Evolutionary conservation across 23 tunicate species (phyloP).

Genomic region (Ciona savignyi): DNA sequence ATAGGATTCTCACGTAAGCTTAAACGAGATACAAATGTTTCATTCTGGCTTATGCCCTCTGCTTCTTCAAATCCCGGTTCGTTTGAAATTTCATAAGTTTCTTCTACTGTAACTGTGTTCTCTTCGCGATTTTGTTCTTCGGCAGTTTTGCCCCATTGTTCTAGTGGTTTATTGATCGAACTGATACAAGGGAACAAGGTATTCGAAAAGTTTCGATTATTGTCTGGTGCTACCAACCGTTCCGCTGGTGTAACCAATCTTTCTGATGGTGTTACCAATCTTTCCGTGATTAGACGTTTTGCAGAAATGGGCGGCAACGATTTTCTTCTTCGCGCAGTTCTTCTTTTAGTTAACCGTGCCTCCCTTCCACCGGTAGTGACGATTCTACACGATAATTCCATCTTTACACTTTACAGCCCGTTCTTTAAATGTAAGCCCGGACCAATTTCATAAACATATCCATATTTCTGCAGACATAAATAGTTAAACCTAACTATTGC

Average conservation of each 20-base stretch:
- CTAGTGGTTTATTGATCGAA: background rate
- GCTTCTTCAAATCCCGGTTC: constrained; percentile 69
- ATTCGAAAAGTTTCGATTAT: background rate
- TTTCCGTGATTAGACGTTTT: background rate
- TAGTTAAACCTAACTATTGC: too few relatives aligned
- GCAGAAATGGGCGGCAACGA: background rate
- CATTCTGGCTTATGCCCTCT: constrained; percentile 37
- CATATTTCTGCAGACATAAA: too few relatives aligned
- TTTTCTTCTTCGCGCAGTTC: background rate
- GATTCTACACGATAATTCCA: background rate
- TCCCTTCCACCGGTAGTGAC: background rate
- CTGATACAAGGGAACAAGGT: background rate
- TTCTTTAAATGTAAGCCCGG: too few relatives aligned
- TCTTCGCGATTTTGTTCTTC: background rate
- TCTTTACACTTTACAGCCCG: too few relatives aligned
- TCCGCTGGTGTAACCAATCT: too few relatives aligned
- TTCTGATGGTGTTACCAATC: background rate
- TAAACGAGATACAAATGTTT: background rate
- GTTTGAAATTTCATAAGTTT: background rate
- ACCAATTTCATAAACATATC: too few relatives aligned
- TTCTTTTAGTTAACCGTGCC: background rate
- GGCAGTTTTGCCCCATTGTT: background rate
- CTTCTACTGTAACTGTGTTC: background rate
- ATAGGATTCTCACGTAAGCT: background rate
- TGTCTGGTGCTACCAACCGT: too few relatives aligned